phyloP scores from a whole-genome alignment of 2,888 invertebrate species.

The Drosophila planitibia region DNA sequence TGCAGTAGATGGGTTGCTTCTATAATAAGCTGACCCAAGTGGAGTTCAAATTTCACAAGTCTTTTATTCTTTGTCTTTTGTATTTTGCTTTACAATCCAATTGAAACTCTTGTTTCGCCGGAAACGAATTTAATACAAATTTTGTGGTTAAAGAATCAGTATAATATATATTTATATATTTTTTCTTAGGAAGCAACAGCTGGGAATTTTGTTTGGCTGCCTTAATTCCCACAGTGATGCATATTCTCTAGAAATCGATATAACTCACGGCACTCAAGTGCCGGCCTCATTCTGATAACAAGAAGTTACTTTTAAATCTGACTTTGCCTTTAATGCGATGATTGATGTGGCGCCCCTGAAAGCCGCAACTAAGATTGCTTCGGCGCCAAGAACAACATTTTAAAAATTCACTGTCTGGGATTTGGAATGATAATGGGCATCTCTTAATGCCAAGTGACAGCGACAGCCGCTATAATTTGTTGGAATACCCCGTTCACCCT shows the following conservation, averaged over 20 bases:
- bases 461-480: constrained; percentile 27
- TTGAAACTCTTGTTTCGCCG: constrained; percentile 51
- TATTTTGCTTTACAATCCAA: constrained; percentile 15
- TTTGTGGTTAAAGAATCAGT: constrained; percentile 7
- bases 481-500: neutral
- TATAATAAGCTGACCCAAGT: constrained; percentile 28
- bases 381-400: constrained; percentile 12
- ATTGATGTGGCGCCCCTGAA: constrained; percentile 76
- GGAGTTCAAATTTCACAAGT: constrained; percentile 32
- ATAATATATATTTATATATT: constrained; percentile 2
- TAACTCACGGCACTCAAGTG: neutral
- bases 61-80: neutral
- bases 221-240: constrained; percentile 56
- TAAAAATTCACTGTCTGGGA: constrained; percentile 44
- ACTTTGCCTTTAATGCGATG: constrained; percentile 63
- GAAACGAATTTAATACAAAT: constrained; percentile 68
- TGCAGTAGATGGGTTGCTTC: constrained; percentile 1
- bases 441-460: constrained; percentile 57
- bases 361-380: constrained; percentile 22
- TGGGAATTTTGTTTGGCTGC: constrained; percentile 42
- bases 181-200: constrained; percentile 55
- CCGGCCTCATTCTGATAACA: constrained; percentile 27
- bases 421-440: constrained; percentile 24
- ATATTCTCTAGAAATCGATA: constrained; percentile 53
- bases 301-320: constrained; percentile 34